Evolutionary conservation across 2,113 vertebrate genomes (phyloP).

Genomic region (Calidris pygmaea): DNA sequence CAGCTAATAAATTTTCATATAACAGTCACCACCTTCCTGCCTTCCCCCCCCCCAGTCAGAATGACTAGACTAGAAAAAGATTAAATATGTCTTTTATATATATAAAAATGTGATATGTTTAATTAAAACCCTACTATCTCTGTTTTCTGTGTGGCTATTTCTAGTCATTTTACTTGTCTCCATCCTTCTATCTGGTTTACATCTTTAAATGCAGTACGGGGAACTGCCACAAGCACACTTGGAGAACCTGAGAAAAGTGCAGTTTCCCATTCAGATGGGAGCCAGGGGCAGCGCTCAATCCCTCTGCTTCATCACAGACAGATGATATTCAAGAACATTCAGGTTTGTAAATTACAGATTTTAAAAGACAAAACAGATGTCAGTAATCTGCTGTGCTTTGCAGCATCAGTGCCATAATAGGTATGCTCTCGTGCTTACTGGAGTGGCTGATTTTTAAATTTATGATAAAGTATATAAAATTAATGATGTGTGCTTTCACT

Average conservation of each 20-base stretch:
- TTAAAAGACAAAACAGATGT: conserved; percentile 16
- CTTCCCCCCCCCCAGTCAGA: neutral
- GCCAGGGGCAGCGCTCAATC: conserved; percentile 8
- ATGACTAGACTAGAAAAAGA: neutral
- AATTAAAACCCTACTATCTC: neutral
- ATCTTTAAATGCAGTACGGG: neutral
- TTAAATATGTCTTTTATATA: neutral
- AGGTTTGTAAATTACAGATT: conserved; percentile 5
- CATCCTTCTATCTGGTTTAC: neutral
- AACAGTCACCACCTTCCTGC: neutral
- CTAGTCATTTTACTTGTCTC: neutral
- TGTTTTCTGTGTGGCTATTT: neutral
- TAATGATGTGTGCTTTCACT: neutral
- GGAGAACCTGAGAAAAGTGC: conserved; percentile 35
- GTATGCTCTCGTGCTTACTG: neutral
- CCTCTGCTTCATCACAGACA: conserved; percentile 18
- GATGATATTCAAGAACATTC: conserved; percentile 2
- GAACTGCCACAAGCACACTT: conserved; percentile 18
- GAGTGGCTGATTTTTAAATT: neutral
- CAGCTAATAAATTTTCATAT: neutral
- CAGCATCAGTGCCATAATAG: conserved; percentile 19
- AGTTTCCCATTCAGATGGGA: conserved; percentile 34
- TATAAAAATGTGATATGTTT: neutral
- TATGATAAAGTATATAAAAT: conserved; percentile 38
- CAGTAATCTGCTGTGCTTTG: neutral